These are phyloP conservation scores for Orthonevra nobilis DNA, from an alignment of 2,888 invertebrate genomes.

Conservation along the genomic window DNA sequence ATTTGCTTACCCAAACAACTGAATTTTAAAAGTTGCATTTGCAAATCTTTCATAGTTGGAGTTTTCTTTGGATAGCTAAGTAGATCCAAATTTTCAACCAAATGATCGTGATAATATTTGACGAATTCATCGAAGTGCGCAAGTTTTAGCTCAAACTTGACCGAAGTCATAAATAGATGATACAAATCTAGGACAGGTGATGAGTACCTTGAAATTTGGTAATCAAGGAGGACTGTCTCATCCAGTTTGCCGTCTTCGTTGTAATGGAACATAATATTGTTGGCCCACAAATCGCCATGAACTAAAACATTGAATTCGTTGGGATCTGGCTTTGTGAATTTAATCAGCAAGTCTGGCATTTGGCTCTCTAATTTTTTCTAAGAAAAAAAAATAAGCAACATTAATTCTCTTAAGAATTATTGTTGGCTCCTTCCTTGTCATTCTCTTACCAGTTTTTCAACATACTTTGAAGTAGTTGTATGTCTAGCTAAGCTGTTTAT, in stretches of 20 bases:
- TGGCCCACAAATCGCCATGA: slow-evolving; percentile 76
- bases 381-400: no score
- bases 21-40: slow-evolving; percentile 72
- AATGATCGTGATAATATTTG: slow-evolving; percentile 75
- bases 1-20: slow-evolving; percentile 74
- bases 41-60: slow-evolving; percentile 74
- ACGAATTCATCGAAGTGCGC: slow-evolving; percentile 76
- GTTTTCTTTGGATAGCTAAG: slow-evolving; percentile 74
- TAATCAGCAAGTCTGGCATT: slow-evolving; percentile 39
- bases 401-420: no score
- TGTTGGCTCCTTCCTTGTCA: no score
- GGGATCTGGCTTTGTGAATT: slow-evolving; percentile 60
- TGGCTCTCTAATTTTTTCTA: slow-evolving; percentile 70
- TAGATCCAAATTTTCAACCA: slow-evolving; percentile 73
- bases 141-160: slow-evolving; percentile 75
- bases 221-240: slow-evolving; percentile 75
- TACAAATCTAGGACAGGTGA: slow-evolving; percentile 75
- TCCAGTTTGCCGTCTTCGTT: slow-evolving; percentile 72
- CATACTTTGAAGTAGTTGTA: slow-evolving; percentile 70
- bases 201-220: slow-evolving; percentile 74
- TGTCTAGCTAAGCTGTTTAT: slow-evolving; percentile 57
- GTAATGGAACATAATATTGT: slow-evolving; percentile 76
- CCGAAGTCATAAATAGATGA: slow-evolving; percentile 76
- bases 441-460: slow-evolving; percentile 74
- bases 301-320: slow-evolving; percentile 74